phyloP scores from a whole-genome alignment of 2,888 invertebrate genomes.

The Dinocampus coccinellae region DNA sequence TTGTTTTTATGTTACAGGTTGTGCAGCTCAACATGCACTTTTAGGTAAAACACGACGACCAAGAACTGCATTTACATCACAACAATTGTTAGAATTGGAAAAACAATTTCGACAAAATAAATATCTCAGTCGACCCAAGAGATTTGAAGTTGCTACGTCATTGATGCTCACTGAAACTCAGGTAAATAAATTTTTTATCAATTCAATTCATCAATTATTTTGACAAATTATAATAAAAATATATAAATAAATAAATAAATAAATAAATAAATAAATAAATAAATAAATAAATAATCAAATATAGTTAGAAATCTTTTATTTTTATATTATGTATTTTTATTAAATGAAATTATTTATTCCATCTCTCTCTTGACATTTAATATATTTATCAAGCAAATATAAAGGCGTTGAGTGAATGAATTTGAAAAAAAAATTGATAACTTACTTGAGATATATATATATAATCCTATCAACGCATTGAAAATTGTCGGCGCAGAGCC shows the following conservation, averaged over 20 bases:
- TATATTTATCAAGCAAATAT: slow-evolving; percentile 8
- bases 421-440: neutral
- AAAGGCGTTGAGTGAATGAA: neutral
- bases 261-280: too few relatives aligned
- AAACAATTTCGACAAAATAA: slow-evolving; percentile 99
- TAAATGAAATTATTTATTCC: neutral
- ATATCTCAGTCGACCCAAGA: slow-evolving; percentile 96
- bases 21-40: slow-evolving; percentile 81
- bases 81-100: slow-evolving; percentile 96
- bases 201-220: neutral
- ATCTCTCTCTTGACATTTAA: neutral
- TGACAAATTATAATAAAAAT: too few relatives aligned
- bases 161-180: slow-evolving; percentile 98
- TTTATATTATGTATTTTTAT: too few relatives aligned
- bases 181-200: slow-evolving; percentile 72
- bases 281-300: neutral
- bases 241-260: too few relatives aligned
- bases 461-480: slow-evolving; percentile 48
- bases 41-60: slow-evolving; percentile 92
- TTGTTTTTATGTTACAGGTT: slow-evolving; percentile 66
- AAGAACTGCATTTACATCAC: slow-evolving; percentile 97
- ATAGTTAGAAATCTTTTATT: neutral
- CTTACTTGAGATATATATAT: neutral
- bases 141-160: slow-evolving; percentile 98
- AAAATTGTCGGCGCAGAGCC: slow-evolving; percentile 60